Conservation (phyloP, 2,888 invertebrate genomes). For the Luffia ferchaultella region DNA sequence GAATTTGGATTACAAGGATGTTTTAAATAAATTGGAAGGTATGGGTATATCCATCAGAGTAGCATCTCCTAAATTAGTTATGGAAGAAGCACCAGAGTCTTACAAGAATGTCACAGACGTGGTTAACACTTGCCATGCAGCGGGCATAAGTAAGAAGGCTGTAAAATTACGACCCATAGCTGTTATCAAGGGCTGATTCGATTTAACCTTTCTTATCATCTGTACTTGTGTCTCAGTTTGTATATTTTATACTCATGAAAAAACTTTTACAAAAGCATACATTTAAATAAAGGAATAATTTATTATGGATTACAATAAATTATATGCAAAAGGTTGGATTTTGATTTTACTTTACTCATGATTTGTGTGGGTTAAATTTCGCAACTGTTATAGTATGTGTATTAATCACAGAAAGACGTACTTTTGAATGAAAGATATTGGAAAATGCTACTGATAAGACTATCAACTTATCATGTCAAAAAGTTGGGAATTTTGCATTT, state of each 20-base stretch:
- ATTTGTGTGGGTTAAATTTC: no score
- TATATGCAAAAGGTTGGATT: neutral
- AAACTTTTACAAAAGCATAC: slow-evolving; percentile 1
- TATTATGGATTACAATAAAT: slow-evolving; percentile 1
- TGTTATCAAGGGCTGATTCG: slow-evolving; percentile 93
- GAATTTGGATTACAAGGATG: slow-evolving; percentile 93
- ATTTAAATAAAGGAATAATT: slow-evolving; percentile 18
- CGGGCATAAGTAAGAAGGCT: slow-evolving; percentile 96
- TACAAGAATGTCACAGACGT: slow-evolving; percentile 99
- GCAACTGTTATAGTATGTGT: no score
- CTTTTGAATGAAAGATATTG: no score
- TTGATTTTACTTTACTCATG: neutral
- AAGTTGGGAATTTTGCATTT: no score
- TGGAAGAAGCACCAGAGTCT: slow-evolving; percentile 99
- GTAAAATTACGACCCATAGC: slow-evolving; percentile 97
- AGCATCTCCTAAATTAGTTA: slow-evolving; percentile 98
- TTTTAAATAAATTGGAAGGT: slow-evolving; percentile 81
- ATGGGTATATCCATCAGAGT: slow-evolving; percentile 95
- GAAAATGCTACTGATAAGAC: no score
- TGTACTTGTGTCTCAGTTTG: neutral
- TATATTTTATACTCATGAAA: neutral
- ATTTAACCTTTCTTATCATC: neutral
- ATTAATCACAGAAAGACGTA: no score
- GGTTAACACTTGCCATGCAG: slow-evolving; percentile 96
- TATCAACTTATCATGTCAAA: no score